Evolutionary conservation across 2,113 vertebrate species (phyloP).

Genomic region (Lonchura striata): DNA sequence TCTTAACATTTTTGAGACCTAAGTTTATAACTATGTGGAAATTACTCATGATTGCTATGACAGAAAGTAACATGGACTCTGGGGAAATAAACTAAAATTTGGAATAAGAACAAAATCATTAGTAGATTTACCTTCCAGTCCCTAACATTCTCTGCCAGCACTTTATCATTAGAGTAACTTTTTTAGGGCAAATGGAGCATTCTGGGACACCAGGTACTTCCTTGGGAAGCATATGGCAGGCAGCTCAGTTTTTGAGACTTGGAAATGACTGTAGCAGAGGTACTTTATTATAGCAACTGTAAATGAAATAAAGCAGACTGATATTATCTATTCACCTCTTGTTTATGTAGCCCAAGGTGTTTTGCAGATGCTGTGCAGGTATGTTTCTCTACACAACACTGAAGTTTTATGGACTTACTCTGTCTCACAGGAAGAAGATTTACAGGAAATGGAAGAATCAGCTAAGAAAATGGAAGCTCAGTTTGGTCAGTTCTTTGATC

Average conservation of each 20-base stretch:
- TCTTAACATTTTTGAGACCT: neutral
- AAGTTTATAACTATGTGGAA: neutral
- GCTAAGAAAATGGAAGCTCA: constrained; percentile 86
- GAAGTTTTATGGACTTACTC: neutral
- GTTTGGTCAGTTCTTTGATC: constrained; percentile 90
- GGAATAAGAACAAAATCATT: neutral
- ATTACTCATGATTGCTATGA: neutral
- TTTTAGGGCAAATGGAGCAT: neutral
- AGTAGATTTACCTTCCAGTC: neutral
- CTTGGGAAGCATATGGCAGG: neutral
- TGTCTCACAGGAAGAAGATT: constrained; percentile 86
- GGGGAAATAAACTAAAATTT: neutral
- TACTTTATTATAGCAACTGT: neutral
- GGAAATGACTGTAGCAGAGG: neutral
- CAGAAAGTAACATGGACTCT: neutral
- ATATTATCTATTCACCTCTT: neutral
- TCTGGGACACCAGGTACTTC: neutral
- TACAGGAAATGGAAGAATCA: constrained; percentile 88
- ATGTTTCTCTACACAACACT: neutral
- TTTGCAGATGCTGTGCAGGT: neutral
- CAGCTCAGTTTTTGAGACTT: neutral
- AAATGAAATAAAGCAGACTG: neutral
- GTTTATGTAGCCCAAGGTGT: neutral
- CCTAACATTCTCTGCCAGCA: neutral
- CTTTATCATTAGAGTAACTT: neutral